Percentiles rank a stretch among this genome's conserved stretches.
phyloP scores from a whole-genome alignment of 2,797 vertebrate genomes.

The Megaceryle alcyon region DNA sequence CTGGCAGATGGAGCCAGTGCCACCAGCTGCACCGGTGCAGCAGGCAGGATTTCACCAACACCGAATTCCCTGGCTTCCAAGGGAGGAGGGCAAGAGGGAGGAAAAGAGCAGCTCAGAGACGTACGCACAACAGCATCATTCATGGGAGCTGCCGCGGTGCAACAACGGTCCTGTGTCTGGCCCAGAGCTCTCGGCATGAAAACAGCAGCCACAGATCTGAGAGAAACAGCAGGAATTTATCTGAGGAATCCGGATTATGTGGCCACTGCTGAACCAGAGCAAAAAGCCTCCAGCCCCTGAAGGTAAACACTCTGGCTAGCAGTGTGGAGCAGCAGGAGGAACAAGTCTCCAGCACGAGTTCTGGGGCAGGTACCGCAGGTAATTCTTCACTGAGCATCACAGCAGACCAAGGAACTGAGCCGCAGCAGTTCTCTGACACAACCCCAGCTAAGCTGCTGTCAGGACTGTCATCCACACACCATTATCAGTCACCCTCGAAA shows the following conservation, averaged over 20 bases:
- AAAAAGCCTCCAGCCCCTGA: slow-evolving; percentile 6
- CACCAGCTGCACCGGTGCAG: not conserved
- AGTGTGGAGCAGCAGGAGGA: not conserved
- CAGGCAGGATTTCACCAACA: not conserved
- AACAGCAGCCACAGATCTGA: slow-evolving; percentile 37
- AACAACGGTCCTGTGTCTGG: slow-evolving; percentile 71
- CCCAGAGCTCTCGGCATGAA: slow-evolving; percentile 30
- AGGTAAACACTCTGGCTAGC: not conserved
- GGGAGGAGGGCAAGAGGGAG: slow-evolving; percentile 13
- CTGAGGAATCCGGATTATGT: slow-evolving; percentile 61
- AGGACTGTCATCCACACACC: too few relatives aligned
- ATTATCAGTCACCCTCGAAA: too few relatives aligned
- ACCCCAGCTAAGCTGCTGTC: too few relatives aligned
- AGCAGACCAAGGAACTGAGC: too few relatives aligned
- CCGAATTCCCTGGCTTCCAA: not conserved
- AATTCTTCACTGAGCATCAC: too few relatives aligned
- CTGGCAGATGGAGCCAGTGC: not conserved
- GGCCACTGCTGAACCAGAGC: slow-evolving; percentile 28
- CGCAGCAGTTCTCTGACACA: too few relatives aligned
- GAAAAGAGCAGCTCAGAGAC: slow-evolving; percentile 17
- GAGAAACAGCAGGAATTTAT: slow-evolving; percentile 60
- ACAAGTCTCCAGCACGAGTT: not conserved
- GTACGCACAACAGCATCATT: slow-evolving; percentile 62
- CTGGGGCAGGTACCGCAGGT: too few relatives aligned
- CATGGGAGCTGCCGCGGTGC: slow-evolving; percentile 27